Evolutionary conservation across 2,888 invertebrate genomes (phyloP).

Genomic region (Globia sparganii): DNA sequence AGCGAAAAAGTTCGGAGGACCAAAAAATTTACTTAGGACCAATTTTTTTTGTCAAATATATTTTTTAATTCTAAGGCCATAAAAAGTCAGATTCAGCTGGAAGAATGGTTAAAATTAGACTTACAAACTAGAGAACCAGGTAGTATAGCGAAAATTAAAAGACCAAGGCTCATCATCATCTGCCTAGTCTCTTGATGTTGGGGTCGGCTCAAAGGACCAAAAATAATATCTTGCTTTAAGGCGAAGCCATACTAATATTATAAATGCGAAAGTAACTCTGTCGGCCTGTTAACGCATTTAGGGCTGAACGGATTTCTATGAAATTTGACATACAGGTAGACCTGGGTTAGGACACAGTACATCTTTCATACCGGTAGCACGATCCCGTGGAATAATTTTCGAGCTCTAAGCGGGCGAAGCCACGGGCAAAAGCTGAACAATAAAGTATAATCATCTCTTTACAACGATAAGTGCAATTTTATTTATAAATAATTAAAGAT

Average conservation of each 20-base stretch:
- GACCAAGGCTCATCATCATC: no score
- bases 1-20: background rate
- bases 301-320: background rate
- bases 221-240: background rate
- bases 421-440: background rate
- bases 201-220: background rate
- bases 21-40: background rate
- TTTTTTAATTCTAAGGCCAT: background rate
- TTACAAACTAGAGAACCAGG: background rate
- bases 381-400: background rate
- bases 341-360: background rate
- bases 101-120: background rate
- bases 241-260: background rate
- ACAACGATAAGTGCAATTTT: background rate
- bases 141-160: background rate
- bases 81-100: background rate
- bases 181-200: no score
- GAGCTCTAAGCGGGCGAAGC: background rate
- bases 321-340: background rate
- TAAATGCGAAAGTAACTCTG: background rate
- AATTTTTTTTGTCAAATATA: background rate
- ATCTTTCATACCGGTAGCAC: background rate
- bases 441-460: background rate
- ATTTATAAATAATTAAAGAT: conserved; percentile 5
- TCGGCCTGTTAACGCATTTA: background rate